Conservation (phyloP, 1,140 invertebrate genomes). For the Manduca sexta region DNA sequence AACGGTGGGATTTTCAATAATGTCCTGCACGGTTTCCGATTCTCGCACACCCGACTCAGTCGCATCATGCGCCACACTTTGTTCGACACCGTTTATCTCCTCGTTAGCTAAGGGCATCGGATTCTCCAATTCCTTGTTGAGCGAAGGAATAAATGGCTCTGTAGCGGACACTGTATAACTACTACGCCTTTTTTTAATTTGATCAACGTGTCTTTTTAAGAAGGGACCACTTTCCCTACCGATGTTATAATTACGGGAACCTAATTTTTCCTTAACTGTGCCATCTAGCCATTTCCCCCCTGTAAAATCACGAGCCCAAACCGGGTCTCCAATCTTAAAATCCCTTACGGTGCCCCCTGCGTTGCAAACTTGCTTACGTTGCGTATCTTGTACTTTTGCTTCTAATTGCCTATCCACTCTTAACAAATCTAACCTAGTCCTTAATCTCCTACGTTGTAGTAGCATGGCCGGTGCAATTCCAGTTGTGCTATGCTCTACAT, state of each 20-base stretch:
- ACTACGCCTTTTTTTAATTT: too few species aligned
- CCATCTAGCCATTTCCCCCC: not conserved
- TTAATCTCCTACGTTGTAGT: conserved; percentile 2
- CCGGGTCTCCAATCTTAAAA: not conserved
- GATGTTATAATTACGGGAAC: not conserved
- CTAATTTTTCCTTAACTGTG: not conserved
- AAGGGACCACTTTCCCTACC: not conserved
- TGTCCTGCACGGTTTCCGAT: too few species aligned
- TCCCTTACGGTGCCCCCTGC: not conserved
- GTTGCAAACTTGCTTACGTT: too few species aligned
- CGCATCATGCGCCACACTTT: too few species aligned
- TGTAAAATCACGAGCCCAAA: not conserved
- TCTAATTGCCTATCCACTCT: not conserved
- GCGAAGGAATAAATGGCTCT: too few species aligned
- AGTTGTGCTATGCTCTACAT: conserved; percentile 13
- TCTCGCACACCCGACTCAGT: too few species aligned
- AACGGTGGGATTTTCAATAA: too few species aligned
- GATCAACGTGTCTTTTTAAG: not conserved
- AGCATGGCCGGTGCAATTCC: conserved; percentile 8
- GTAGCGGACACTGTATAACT: too few species aligned
- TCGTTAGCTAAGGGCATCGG: too few species aligned
- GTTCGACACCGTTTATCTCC: too few species aligned
- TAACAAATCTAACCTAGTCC: conserved; percentile 7
- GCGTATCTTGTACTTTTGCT: not conserved
- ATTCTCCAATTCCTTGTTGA: too few species aligned